Evolutionary conservation across 1,140 invertebrate genomes (phyloP).

Genomic region (Diabrotica virgifera): DNA sequence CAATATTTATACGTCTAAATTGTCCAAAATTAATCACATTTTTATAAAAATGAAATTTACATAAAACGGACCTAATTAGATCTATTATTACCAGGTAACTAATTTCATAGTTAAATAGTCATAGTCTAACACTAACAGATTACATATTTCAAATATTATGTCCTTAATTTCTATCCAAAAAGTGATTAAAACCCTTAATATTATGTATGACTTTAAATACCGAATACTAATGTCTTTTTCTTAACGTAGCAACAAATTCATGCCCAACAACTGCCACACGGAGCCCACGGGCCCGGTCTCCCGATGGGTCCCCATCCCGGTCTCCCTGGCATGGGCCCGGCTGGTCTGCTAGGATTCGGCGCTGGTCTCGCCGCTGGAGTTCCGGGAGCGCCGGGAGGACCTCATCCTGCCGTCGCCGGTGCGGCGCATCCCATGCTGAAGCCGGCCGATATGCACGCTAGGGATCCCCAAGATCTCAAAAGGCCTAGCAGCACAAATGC

Average conservation of each 20-base stretch:
- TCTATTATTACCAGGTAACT: too few relatives aligned
- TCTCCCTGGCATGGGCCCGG: constrained; percentile 53
- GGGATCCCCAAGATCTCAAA: constrained; percentile 44
- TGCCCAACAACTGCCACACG: constrained; percentile 77
- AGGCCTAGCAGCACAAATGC: constrained; percentile 44
- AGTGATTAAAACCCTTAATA: not conserved
- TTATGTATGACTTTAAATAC: not conserved
- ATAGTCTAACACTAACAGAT: too few relatives aligned
- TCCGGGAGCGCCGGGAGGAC: constrained; percentile 47
- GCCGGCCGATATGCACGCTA: constrained; percentile 65
- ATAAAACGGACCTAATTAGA: too few relatives aligned
- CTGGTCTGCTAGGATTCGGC: constrained; percentile 48
- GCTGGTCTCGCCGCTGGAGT: constrained; percentile 51
- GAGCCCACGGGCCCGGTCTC: constrained; percentile 65
- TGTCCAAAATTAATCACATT: too few relatives aligned
- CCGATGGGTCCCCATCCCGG: constrained; percentile 70
- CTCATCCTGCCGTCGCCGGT: constrained; percentile 51
- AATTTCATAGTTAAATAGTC: too few relatives aligned
- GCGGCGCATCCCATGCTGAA: constrained; percentile 55
- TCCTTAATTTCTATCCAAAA: not conserved
- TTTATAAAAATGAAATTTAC: too few relatives aligned
- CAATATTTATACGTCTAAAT: too few relatives aligned
- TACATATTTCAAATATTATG: too few relatives aligned
- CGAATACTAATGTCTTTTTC: constrained; percentile 10
- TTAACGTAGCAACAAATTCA: constrained; percentile 78